Evolutionary conservation across 2,888 invertebrate genomes (phyloP), one percentile per base, ranked within the genome.

Genomic region (Chrysodeixis includens): DNA sequence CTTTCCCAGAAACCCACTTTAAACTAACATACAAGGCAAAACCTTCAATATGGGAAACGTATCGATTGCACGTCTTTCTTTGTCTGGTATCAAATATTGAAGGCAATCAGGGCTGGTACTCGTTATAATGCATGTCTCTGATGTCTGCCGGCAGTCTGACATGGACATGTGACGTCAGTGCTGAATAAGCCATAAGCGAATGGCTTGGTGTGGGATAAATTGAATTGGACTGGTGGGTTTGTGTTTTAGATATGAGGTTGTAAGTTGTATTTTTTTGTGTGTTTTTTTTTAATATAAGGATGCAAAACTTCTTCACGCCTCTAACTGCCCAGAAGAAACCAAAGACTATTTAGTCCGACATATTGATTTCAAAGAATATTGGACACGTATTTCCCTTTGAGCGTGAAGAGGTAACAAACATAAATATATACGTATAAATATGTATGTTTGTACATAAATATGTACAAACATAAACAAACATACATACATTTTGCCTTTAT

Each of bases 81-180:
- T 56, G 40, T 18, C 16, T n/a, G 16, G 40, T 44, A 79, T 76
- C 14, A 76, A 76, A 76, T 69, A 79, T 79, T 63, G 14, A 76
- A 72, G 32, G 51, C 64, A 64, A 67, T 71, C 67, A 65, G 26
- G 30, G 72, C 46, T 26, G 40, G 30, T 35, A 51, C 56, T 44
- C 52, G 59, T 46, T 62, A 26, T 59, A 26, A 59, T 68, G 68
- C 67, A 66, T 71, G 68, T 76, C 68, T 63, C 49, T 71, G 55
- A 53, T n/a, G 35, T 62, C 16, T 49, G 16, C 10, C 54, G 54
- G 32, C 16, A 52, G 44, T 62, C 62, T 62, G 76, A 75, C 66
- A 52, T 49, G 60, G 49, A 20, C 16, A 1, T 44, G 54, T 56
- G 64, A 66, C 76, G 66, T 64, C 62, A 49, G 14, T 8, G 44